These are phyloP conservation scores for Pachypeltis micranthus DNA, from an alignment of 1,140 invertebrate genomes.

Conservation along the genomic window DNA sequence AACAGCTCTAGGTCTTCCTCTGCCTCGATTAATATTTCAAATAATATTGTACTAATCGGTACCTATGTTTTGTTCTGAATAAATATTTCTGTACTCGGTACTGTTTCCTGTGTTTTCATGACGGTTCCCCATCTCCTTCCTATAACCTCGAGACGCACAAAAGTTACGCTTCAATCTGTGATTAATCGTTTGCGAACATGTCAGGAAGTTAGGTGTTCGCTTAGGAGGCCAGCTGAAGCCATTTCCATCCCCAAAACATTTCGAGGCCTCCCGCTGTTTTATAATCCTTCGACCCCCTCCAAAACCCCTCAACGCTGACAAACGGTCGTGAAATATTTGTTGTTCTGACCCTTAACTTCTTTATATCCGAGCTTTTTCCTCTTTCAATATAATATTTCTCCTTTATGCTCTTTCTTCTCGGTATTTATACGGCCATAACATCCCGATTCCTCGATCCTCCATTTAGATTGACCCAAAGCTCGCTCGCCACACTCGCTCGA, in stretches of 20 bases:
- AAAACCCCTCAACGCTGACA: background rate
- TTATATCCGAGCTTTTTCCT: background rate
- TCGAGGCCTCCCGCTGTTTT: background rate
- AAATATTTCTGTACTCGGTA: too few species aligned
- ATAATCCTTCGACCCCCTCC: background rate
- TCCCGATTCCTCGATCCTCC: too few species aligned
- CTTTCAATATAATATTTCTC: background rate
- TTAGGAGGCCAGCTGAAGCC: background rate
- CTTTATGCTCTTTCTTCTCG: background rate
- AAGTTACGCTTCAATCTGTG: background rate
- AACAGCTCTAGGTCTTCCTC: too few species aligned
- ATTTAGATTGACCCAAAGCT: too few species aligned
- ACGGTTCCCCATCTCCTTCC: background rate
- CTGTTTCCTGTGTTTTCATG: too few species aligned
- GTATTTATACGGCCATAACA: background rate
- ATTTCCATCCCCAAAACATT: background rate
- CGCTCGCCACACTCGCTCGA: too few species aligned
- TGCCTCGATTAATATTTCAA: too few species aligned
- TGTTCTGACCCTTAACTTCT: background rate
- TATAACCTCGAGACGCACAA: background rate
- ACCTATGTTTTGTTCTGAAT: too few species aligned
- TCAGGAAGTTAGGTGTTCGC: background rate
- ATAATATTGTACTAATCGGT: too few species aligned
- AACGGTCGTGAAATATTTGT: background rate
- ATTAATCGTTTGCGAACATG: background rate